These are phyloP conservation scores for Drosophila melanogaster DNA, from an alignment of 1,140 invertebrate species.

Conservation along the genomic window Release_6_plus_ISO1_MT NC_004354.4:22825501-22826000, in stretches of 20 bases:
- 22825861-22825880: slow-evolving; percentile 5
- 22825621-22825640: no score
- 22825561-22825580: no score
- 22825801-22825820: slow-evolving; percentile 14
- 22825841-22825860: not conserved
- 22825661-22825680: no score
- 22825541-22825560: no score
- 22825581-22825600: no score
- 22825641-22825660: not conserved
- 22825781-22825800: slow-evolving; percentile 5
- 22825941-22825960: not conserved
- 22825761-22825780: not conserved
- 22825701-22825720: no score
- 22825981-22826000: slow-evolving; percentile 21
- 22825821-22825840: not conserved
- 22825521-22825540: no score
- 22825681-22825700: no score
- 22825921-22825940: not conserved
- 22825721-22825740: not conserved
- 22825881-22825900: slow-evolving; percentile 6
- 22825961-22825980: slow-evolving; percentile 5
- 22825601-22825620: no score
- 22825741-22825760: not conserved
- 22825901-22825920: not conserved
- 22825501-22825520: no score